These are phyloP conservation scores for Microcebus ravelobensis DNA, from an alignment of 2,113 vertebrate species.

Conservation along the genomic window DNA sequence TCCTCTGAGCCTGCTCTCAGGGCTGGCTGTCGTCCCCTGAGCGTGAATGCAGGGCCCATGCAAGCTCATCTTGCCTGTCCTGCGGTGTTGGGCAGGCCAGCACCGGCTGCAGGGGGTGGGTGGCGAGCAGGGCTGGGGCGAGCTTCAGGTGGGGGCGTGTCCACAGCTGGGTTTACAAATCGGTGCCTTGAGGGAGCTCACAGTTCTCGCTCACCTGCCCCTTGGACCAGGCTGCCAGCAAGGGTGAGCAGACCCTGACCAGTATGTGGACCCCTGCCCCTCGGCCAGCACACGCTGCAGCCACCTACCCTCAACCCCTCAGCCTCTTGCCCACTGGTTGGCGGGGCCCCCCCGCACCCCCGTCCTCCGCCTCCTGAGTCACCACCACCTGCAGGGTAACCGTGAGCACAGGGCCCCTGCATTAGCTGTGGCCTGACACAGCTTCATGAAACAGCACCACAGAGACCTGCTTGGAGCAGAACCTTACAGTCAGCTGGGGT, in stretches of 20 bases:
- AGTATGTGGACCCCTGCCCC: accelerated
- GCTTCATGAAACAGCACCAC: not conserved
- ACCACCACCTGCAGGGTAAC: not conserved
- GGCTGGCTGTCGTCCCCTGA: not conserved
- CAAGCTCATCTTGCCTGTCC: accelerated
- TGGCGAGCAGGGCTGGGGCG: accelerated
- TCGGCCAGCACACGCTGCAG: accelerated
- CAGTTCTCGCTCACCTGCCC: accelerated
- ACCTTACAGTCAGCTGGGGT: not conserved
- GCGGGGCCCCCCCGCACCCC: not conserved
- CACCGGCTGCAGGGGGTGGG: accelerated
- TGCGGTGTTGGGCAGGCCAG: not conserved
- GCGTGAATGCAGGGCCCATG: accelerated
- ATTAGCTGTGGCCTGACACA: not conserved
- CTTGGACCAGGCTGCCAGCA: not conserved
- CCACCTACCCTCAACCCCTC: not conserved
- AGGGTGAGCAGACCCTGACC: not conserved
- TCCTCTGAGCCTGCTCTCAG: accelerated
- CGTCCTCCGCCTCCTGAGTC: not conserved
- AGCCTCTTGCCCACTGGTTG: not conserved
- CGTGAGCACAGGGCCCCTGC: not conserved
- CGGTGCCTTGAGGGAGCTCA: too few species aligned
- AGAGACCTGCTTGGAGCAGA: not conserved
- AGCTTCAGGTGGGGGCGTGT: accelerated
- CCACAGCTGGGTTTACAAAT: not conserved